phyloP scores from a whole-genome alignment of 2,113 vertebrate species.

The Centropristis striata region DNA sequence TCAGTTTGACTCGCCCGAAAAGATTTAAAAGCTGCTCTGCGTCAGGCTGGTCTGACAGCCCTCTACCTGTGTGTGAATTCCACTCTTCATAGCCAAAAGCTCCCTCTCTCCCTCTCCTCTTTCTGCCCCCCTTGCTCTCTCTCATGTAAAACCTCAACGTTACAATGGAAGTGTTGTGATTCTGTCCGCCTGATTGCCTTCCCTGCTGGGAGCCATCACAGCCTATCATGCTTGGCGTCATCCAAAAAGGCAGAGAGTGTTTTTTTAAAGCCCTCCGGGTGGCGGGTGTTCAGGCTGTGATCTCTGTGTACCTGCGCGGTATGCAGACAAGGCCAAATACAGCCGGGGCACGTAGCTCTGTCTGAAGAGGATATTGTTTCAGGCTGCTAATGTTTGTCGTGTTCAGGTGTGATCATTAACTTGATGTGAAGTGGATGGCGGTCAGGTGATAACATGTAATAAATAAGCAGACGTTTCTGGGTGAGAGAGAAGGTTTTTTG shows the following conservation, averaged over 20 bases:
- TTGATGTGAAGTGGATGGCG: conserved; percentile 20
- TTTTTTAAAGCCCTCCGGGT: conserved; percentile 11
- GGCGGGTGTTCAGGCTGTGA: conserved; percentile 25
- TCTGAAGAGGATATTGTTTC: conserved; percentile 21
- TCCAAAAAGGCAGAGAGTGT: conserved; percentile 17
- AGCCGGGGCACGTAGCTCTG: not conserved
- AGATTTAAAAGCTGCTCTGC: not conserved
- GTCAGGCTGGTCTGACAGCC: not conserved
- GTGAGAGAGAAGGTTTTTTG: not conserved
- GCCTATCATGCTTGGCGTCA: conserved; percentile 41
- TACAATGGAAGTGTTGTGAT: conserved; percentile 50
- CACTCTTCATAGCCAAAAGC: not conserved
- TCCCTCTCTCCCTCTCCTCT: not conserved
- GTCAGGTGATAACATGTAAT: conserved; percentile 2
- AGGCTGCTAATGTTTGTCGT: conserved; percentile 17
- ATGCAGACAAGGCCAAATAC: not conserved
- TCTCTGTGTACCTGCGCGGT: conserved; percentile 19
- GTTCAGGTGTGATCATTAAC: not conserved
- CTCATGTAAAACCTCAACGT: conserved; percentile 13
- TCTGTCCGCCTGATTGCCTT: conserved; percentile 54
- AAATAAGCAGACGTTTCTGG: not conserved
- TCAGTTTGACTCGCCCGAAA: not conserved
- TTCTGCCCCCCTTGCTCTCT: not conserved
- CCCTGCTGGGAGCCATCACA: conserved; percentile 54
- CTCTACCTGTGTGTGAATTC: conserved; percentile 19